These are phyloP conservation scores for Drosophila helvetica DNA, from an alignment of 2,888 invertebrate species.

Conservation along the genomic window DNA sequence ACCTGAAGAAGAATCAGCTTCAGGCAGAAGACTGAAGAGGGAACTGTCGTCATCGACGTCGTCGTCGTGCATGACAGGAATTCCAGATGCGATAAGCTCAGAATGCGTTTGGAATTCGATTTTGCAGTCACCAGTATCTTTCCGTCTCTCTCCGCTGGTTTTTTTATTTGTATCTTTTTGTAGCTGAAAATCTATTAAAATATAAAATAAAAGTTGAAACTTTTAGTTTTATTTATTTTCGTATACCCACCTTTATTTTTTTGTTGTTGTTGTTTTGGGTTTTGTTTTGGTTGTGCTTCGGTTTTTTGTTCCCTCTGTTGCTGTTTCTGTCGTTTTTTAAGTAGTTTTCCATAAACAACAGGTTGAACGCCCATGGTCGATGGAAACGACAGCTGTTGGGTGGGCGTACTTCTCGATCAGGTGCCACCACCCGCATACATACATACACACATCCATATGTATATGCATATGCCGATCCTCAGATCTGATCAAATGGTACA, in stretches of 20 bases:
- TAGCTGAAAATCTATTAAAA: neutral
- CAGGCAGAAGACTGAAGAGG: conserved; percentile 16
- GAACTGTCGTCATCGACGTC: conserved; percentile 53
- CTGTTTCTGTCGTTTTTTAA: conserved; percentile 5
- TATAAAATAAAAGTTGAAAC: conserved; percentile 3
- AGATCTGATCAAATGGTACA: neutral
- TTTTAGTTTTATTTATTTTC: neutral
- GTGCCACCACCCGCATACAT: conserved; percentile 34
- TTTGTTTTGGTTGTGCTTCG: neutral
- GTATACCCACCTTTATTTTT: neutral
- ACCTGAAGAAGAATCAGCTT: conserved; percentile 14
- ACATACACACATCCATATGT: neutral
- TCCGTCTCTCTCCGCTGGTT: conserved; percentile 1
- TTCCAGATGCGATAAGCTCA: conserved; percentile 60
- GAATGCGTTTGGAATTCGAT: conserved; percentile 74
- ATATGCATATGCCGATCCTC: neutral
- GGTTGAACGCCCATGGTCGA: conserved; percentile 19
- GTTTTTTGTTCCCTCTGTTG: neutral
- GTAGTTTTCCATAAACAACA: conserved; percentile 47
- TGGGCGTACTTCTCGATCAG: conserved; percentile 5
- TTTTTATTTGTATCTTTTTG: neutral
- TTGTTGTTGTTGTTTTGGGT: neutral
- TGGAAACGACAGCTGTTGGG: conserved; percentile 6
- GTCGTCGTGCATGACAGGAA: conserved; percentile 66
- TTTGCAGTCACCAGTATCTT: conserved; percentile 5